Percentiles rank a stretch among this genome's conserved stretches.
Evolutionary conservation across 2,888 invertebrate genomes (phyloP).

Genomic region (Himalopsyche japonica): DNA sequence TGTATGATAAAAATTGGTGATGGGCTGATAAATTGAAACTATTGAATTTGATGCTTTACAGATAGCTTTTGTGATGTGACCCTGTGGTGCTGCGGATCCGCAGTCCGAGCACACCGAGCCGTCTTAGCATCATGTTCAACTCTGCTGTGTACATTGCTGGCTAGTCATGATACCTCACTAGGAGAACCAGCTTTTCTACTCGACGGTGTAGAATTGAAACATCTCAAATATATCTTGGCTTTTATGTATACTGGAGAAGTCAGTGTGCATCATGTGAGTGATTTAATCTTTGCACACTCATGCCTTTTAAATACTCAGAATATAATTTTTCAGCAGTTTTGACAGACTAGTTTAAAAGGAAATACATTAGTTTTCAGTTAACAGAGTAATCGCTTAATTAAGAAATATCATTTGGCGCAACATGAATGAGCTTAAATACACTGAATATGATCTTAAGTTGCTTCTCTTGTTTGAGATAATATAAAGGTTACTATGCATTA

Average conservation of each 20-base stretch:
- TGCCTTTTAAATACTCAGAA: too few relatives aligned
- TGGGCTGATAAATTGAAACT: neutral
- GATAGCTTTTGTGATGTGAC: conserved; percentile 88
- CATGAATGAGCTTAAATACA: too few relatives aligned
- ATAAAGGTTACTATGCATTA: too few relatives aligned
- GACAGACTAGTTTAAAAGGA: too few relatives aligned
- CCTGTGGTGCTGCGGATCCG: conserved; percentile 82
- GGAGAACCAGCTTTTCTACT: conserved; percentile 66
- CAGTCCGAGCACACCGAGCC: conserved; percentile 79
- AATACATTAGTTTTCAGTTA: too few relatives aligned
- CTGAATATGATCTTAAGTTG: too few relatives aligned
- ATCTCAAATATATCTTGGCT: conserved; percentile 83
- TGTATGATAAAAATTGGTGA: neutral
- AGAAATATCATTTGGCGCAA: too few relatives aligned
- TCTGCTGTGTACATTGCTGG: conserved; percentile 84
- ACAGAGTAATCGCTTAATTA: too few relatives aligned
- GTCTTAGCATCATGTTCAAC: conserved; percentile 92
- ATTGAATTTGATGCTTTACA: conserved; percentile 49
- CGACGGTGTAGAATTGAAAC: conserved; percentile 63
- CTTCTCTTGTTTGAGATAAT: too few relatives aligned
- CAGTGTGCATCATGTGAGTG: conserved; percentile 88
- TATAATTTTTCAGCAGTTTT: too few relatives aligned
- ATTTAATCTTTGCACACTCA: too few relatives aligned
- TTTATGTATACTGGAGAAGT: conserved; percentile 97
- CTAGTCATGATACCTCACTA: conserved; percentile 72